These are phyloP conservation scores for Oreochromis mossambicus DNA, from an alignment of 2,797 vertebrate species.

Conservation along the genomic window DNA sequence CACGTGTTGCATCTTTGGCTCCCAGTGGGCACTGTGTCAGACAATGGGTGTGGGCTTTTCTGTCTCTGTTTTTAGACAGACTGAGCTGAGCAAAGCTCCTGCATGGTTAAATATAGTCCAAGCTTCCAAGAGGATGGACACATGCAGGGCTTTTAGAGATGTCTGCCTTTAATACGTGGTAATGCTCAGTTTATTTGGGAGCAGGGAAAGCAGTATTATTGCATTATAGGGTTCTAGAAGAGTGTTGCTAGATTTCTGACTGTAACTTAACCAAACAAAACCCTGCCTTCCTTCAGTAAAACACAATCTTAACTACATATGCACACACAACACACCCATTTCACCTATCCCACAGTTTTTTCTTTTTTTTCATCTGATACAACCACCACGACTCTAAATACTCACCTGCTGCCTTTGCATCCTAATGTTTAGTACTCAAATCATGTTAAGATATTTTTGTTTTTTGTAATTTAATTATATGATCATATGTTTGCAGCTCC, in stretches of 20 bases:
- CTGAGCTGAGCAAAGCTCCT: conserved; percentile 52
- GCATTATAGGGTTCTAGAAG: conserved; percentile 65
- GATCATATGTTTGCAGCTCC: neutral
- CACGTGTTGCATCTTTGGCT: conserved; percentile 40
- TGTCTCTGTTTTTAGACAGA: conserved; percentile 63
- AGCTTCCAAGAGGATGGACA: conserved; percentile 46
- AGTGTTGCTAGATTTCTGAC: conserved; percentile 27
- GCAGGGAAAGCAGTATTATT: conserved; percentile 56
- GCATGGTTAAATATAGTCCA: conserved; percentile 63
- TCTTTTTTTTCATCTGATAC: neutral
- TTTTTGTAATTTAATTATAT: neutral
- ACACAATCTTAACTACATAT: neutral
- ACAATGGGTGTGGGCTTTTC: conserved; percentile 62
- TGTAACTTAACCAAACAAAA: conserved; percentile 29
- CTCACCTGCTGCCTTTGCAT: conserved; percentile 30
- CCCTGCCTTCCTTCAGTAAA: neutral
- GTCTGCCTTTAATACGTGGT: conserved; percentile 65
- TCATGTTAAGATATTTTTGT: neutral
- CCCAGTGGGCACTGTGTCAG: conserved; percentile 44
- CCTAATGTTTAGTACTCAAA: conserved; percentile 5
- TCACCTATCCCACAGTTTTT: conserved; percentile 45
- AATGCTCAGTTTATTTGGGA: conserved; percentile 72
- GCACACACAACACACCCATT: conserved; percentile 40
- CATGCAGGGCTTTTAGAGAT: conserved; percentile 51
- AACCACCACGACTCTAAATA: neutral